Conservation (phyloP, 2,797 vertebrate species). For the Hypotaenidia philippensis region DNA sequence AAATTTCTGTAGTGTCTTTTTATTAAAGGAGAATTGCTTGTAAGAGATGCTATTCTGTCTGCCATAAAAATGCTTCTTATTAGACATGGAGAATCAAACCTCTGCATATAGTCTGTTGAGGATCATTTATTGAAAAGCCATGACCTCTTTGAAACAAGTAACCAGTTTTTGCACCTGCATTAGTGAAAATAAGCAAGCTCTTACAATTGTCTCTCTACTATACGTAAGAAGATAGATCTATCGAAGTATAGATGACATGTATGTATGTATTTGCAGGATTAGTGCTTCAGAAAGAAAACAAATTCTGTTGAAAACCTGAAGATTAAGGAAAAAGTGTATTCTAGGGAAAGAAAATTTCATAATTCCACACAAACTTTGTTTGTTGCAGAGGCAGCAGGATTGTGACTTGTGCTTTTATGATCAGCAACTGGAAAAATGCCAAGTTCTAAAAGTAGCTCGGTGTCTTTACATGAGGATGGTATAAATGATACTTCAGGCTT, state of each 20-base stretch:
- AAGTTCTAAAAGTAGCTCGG: not conserved
- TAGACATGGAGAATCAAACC: not conserved
- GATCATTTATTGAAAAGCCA: not conserved
- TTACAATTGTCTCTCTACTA: not conserved
- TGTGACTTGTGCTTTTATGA: not conserved
- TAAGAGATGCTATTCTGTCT: not conserved
- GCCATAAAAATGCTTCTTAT: not conserved
- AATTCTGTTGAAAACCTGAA: not conserved
- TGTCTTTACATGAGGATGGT: not conserved
- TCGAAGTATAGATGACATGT: not conserved
- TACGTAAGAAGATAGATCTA: not conserved
- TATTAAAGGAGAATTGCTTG: not conserved
- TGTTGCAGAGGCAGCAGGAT: constrained; percentile 52
- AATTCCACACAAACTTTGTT: not conserved
- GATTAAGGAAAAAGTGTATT: not conserved
- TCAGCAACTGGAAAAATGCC: constrained; percentile 54
- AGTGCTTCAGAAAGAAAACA: not conserved
- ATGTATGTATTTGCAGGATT: not conserved
- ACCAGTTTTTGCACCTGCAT: not conserved
- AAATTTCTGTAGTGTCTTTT: not conserved
- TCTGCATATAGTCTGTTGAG: not conserved
- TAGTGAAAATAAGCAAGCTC: not conserved
- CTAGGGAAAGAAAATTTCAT: not conserved
- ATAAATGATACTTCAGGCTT: constrained; percentile 32
- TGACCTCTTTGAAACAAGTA: not conserved